phyloP scores from a whole-genome alignment of 1,140 invertebrate species.

The Archegozetes longisetosus region DNA sequence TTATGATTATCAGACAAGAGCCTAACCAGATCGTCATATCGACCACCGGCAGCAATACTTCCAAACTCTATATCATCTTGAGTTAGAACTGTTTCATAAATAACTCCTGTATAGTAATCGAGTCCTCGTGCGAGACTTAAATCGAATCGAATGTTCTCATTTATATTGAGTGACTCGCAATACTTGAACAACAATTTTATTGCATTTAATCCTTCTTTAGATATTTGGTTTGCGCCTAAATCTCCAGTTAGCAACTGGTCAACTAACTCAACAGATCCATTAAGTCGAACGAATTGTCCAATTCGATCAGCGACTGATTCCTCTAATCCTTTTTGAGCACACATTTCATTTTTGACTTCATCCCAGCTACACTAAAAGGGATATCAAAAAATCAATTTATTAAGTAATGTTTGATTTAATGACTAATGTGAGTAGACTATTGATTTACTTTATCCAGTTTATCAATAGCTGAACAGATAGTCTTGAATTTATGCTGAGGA shows the following conservation, averaged over 20 bases:
- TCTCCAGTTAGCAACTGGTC: constrained; percentile 52
- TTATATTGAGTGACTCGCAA: constrained; percentile 40
- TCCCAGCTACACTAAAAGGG: constrained; percentile 71
- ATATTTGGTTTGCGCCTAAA: constrained; percentile 40
- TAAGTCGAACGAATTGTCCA: constrained; percentile 66
- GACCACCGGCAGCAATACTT: constrained; percentile 89
- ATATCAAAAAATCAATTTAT: constrained; percentile 22
- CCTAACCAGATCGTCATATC: constrained; percentile 93
- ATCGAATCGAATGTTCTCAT: constrained; percentile 49
- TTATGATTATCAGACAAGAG: constrained; percentile 75
- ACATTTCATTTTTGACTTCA: constrained; percentile 87
- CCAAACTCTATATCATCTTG: constrained; percentile 45
- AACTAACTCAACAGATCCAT: constrained; percentile 57
- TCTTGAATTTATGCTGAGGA: constrained; percentile 66
- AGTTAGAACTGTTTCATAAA: constrained; percentile 86
- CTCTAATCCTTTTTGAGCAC: constrained; percentile 75
- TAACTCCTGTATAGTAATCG: constrained; percentile 98
- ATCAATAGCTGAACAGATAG: constrained; percentile 94
- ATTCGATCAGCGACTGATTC: constrained; percentile 68
- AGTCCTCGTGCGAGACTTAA: constrained; percentile 89
- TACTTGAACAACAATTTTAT: constrained; percentile 76
- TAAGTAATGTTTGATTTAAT: constrained; percentile 2
- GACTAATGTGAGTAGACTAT: not conserved
- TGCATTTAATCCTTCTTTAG: constrained; percentile 41
- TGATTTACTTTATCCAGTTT: constrained; percentile 94